These are phyloP conservation scores for Hoplodrina ambigua DNA, from an alignment of 2,888 invertebrate species.

Conservation along the genomic window DNA sequence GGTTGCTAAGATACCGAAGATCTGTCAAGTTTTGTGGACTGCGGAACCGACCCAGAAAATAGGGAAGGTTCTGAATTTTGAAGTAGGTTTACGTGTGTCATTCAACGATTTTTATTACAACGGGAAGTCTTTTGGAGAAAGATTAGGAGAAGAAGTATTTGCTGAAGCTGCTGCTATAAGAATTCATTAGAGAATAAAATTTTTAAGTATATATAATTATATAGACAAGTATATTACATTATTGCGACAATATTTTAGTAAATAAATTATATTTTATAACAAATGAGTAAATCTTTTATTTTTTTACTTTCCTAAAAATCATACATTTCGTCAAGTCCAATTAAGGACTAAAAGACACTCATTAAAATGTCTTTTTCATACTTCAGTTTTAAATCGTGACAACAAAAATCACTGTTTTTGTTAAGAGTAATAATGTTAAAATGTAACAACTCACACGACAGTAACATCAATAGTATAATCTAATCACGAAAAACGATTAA, in stretches of 20 bases:
- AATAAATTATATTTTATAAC: neutral
- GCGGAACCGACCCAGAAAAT: conserved; percentile 90
- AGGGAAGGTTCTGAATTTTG: conserved; percentile 88
- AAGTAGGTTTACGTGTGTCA: conserved; percentile 85
- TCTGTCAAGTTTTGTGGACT: conserved; percentile 91
- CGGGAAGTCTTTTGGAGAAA: conserved; percentile 91
- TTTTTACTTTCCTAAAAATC: too few species aligned
- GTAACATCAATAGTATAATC: neutral
- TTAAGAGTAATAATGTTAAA: neutral
- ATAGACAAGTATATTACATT: too few species aligned
- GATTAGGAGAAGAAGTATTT: conserved; percentile 83
- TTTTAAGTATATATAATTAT: too few species aligned
- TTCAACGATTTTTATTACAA: conserved; percentile 89
- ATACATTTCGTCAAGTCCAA: too few species aligned
- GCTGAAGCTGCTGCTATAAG: conserved; percentile 76
- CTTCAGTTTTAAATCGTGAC: too few species aligned
- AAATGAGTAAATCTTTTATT: too few species aligned
- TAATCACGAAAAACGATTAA: conserved; percentile 3
- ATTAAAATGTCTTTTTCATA: too few species aligned
- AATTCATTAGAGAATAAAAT: conserved; percentile 27
- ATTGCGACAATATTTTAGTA: neutral
- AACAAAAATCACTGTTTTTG: too few species aligned
- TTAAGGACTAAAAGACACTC: too few species aligned
- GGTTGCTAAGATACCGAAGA: conserved; percentile 81
- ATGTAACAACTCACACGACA: conserved; percentile 12